Conservation (phyloP, 2,888 invertebrate species). For the Eulithis prunata region DNA sequence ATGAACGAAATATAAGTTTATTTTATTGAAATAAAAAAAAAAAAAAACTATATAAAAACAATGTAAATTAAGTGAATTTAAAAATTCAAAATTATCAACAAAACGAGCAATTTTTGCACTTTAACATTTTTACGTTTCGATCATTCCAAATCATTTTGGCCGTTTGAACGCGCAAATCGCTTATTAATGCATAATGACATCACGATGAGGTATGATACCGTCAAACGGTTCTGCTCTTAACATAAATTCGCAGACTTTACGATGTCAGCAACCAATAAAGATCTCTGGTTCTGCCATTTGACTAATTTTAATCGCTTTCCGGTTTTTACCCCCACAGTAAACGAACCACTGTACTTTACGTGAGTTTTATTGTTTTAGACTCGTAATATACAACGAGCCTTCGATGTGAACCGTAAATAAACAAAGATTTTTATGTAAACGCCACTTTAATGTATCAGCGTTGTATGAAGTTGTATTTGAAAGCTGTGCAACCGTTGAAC, state of each 20-base stretch:
- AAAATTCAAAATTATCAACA: no score
- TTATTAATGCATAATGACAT: constrained; percentile 52
- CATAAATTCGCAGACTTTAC: constrained; percentile 74
- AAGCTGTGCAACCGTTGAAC: not conserved
- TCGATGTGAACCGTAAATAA: constrained; percentile 68
- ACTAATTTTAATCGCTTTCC: constrained; percentile 75
- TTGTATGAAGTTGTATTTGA: constrained; percentile 1
- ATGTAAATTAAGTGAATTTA: no score
- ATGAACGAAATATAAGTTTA: no score
- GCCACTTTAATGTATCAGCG: constrained; percentile 51
- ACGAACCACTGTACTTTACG: constrained; percentile 66
- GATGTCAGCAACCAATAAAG: constrained; percentile 67
- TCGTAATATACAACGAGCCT: constrained; percentile 70
- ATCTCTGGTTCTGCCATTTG: constrained; percentile 68
- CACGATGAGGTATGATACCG: constrained; percentile 44
- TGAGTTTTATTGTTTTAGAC: constrained; percentile 69
- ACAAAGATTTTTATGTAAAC: constrained; percentile 66
- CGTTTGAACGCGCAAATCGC: constrained; percentile 40
- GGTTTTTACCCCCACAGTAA: constrained; percentile 65
- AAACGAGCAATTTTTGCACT: constrained; percentile 9
- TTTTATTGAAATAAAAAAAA: no score
- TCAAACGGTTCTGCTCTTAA: constrained; percentile 52
- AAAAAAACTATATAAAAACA: no score
- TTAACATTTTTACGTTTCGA: constrained; percentile 26
- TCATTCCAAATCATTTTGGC: constrained; percentile 37